Evolutionary conservation across 2,888 invertebrate genomes (phyloP).

Genomic region (Ormyrus thymus): DNA sequence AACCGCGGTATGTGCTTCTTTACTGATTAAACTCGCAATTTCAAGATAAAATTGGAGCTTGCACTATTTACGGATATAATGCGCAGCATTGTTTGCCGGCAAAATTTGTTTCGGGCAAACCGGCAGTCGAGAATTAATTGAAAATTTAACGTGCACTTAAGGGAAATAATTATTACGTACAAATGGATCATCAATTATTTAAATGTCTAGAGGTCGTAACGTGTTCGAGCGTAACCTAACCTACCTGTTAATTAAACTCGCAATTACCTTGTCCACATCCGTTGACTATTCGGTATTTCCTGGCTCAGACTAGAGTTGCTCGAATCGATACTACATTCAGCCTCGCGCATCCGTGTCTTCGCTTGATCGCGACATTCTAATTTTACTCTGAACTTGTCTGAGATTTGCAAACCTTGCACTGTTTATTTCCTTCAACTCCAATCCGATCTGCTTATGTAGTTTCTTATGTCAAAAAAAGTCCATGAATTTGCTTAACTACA

Average conservation of each 20-base stretch:
- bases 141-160: constrained; percentile 18
- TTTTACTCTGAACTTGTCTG: no score
- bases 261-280: constrained; percentile 40
- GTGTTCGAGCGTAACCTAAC: constrained; percentile 27
- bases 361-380: neutral
- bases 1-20: neutral
- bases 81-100: no score
- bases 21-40: neutral
- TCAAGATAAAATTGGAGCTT: neutral
- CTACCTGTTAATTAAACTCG: constrained; percentile 37
- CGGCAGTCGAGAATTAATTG: constrained; percentile 5
- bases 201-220: constrained; percentile 28
- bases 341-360: neutral
- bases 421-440: no score
- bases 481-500: no score
- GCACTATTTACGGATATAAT: neutral
- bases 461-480: no score
- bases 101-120: no score
- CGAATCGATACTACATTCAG: constrained; percentile 27
- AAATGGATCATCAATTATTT: constrained; percentile 40
- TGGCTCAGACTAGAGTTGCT: constrained; percentile 6
- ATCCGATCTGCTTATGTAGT: no score
- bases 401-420: no score
- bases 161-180: constrained; percentile 40
- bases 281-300: constrained; percentile 22